Evolutionary conservation across 2,113 vertebrate genomes (phyloP), one percentile per base, ranked within the genome.

Genomic region (Oxyura jamaicensis): DNA sequence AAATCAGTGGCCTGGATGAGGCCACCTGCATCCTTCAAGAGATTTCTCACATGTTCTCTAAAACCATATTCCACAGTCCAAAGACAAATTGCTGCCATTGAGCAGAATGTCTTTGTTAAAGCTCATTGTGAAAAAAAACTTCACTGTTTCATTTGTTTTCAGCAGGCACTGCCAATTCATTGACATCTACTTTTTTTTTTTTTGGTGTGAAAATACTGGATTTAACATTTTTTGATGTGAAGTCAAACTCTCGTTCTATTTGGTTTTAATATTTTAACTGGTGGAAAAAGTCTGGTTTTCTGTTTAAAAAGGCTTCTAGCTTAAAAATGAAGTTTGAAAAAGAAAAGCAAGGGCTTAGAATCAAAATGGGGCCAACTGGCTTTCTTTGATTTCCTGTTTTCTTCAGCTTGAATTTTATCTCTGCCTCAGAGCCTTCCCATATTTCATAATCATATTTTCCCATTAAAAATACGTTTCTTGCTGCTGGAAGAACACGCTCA

Each of bases 341-440:
- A 88, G 79, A 73, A 68, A 91, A 87, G 69, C 10, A 68, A 91
- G 50, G 89, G 15, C 31, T 95, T 66, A 90, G 82, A 85, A 95
- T 75, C 56, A 74, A 89, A 90, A 91, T 20, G 77, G 50, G 77
- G 53, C 48, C 67, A 89, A 60, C 65, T 91, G 58, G 84, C 26
- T 22, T 60, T 46, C 77, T 86, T 89, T 91, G 44, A 91, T 94
- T 96, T 95, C 91, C 89, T 91, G 94, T 95, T 96, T 93, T 96
- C 71, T 82, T 82, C 86, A 16, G 2, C 72, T 91, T 89, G 53
- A 89, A 92, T 96, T 92, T 94, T 93, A 93, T 90, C 77, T 94
- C 86, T 87, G 86, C 46, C 66, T 95, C 71, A 86, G 58, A 93
- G 58, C 89, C 63, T 79, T 89, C 59, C 69, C 84, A 62, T 76